Base-by-base conservation (phyloP, 2,797 vertebrate genomes). In the Ctenosaura bakeri region DNA sequence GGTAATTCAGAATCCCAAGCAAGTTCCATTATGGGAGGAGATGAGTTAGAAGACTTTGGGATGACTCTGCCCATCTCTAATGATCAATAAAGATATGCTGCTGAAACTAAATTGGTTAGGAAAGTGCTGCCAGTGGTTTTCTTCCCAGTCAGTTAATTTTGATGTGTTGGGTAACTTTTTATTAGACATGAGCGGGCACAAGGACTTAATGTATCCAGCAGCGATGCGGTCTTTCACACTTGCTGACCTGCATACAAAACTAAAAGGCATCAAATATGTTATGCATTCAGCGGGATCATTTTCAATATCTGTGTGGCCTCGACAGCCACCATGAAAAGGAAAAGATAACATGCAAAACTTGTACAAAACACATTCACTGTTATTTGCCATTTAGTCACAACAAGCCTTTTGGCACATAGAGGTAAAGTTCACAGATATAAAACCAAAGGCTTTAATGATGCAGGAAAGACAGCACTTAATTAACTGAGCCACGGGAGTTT, bases 351-450 rank as follows among this genome's bases (percentile, higher is more conserved):
- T 7, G 69, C 79, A 85, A 26, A 89, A 62, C 86, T 2, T 2
- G 86, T 64, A 89, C 32, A 91, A 88, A 93, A 91, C 80, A 84
- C 92, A 93, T 84, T 78, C 54, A 86, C 8, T 89, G 76, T 88
- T 88, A 10, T 83, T 89, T 91, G n/a, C 87, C 8, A 86, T 76
- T 91, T 90, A 92, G 46, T 85, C 90, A 74, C 18, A 1, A 69
- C 3, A 91, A 83, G 26, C 86, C 50, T 90, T 91, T 38, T 38
- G 91, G 69, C 71, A 90, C 0, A 14, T 10, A 87, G 88, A 91
- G 91, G 78, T 56, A 85, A 94, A 52, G 62, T 85, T 81, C 90
- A 18, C n/a, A 86, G 38, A 54, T 92, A 79, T 13, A 16, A 91
- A 91, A 94, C 9, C 42, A 69, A 50, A 87, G 24, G 59, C 2